Base-by-base conservation (phyloP, 1,140 invertebrate species). In the Mercenaria mercenaria region DNA sequence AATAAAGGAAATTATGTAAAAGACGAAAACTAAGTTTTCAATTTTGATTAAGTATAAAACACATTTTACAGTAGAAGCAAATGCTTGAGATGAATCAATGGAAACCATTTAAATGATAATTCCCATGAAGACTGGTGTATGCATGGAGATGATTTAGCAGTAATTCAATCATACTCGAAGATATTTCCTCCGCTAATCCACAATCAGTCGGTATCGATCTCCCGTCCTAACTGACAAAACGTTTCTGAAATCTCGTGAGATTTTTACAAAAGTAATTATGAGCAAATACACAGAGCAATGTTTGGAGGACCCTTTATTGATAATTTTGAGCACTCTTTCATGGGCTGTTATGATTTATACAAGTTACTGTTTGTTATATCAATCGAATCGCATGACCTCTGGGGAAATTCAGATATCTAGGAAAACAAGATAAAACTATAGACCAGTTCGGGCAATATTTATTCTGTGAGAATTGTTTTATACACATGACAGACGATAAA, bases 321-420 rank as follows among this genome's bases (percentile, higher is more conserved):
- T 39, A 37, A 39, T 72, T 72, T 72, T 37, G 67, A 72, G 67
- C 18, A 72, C 34, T 72, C 67, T 39, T 4, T 72, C 67, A 72
- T 39, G 32, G 34, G 23, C 32, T 39, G 32, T 37, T 72, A 39
- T 72, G 32, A 72, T 72, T 39, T 39, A 72, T 72, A 23, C 32
- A 39, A 29, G 32, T 67, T 67, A 37, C 34, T 72, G 67, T 39
- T 72, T 72, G 67, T 39, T 72, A 39, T 39, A 37, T 72, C 67
- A 72, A 72, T 72, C 34, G 26, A 34, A 67, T 67, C n/a, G 1
- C 0, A 72, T 72, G 37, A 39, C 67, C 67, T 72, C 67, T 29
- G 32, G 67, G 67, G 29, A 39, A 72, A 32, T 37, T 37, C n/a
- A n/a, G 32, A 37, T 72, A 32, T 39, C 67, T 39, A 39, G 67